phyloP scores from a whole-genome alignment of 2,797 vertebrate species.

The Esox masquinongy region DNA sequence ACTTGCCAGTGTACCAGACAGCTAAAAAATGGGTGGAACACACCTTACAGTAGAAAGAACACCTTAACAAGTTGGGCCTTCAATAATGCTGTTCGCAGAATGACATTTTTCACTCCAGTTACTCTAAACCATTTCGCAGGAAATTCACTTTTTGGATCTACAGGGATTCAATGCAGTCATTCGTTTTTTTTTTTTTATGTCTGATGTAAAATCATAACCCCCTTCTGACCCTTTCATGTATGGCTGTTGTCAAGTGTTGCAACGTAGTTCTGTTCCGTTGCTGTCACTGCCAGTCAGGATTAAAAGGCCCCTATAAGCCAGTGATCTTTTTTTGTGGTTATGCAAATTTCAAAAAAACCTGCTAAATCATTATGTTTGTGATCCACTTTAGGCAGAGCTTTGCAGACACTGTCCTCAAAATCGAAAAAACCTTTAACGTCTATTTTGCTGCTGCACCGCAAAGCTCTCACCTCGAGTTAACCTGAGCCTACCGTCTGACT shows the following conservation, averaged over 20 bases:
- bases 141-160: not conserved
- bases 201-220: not conserved
- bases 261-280: not conserved
- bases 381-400: constrained; percentile 74
- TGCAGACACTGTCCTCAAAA: constrained; percentile 71
- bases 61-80: not conserved
- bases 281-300: not conserved
- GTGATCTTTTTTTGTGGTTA: not conserved
- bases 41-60: not conserved
- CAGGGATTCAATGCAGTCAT: not conserved
- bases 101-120: not conserved
- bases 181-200: not conserved
- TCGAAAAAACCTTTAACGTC: constrained; percentile 53
- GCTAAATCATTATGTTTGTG: constrained; percentile 1
- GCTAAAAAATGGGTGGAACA: not conserved
- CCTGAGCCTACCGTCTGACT: constrained; percentile 47
- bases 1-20: not conserved
- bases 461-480: constrained; percentile 60
- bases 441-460: constrained; percentile 48
- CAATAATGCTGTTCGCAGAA: not conserved
- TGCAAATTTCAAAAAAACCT: not conserved
- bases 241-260: not conserved
- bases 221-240: not conserved
- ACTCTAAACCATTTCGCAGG: too few relatives aligned
- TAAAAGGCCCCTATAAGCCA: not conserved